These are phyloP conservation scores for Odontamblyopus lacepedii DNA, from an alignment of 2,797 vertebrate species.

Conservation along the genomic window DNA sequence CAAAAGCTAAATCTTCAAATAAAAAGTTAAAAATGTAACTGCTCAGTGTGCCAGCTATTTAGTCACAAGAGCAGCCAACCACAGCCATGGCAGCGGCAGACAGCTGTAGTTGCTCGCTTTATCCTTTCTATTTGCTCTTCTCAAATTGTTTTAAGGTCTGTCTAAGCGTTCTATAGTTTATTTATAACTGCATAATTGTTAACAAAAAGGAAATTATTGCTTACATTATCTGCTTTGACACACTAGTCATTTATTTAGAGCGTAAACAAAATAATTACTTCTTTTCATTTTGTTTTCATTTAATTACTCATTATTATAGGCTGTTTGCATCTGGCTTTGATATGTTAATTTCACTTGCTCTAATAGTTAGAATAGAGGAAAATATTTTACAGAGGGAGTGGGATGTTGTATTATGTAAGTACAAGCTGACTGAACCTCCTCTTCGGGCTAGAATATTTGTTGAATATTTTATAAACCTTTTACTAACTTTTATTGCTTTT, in stretches of 20 bases:
- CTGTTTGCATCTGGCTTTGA: conserved; percentile 21
- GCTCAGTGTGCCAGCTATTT: no score
- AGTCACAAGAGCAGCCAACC: no score
- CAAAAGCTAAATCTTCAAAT: no score
- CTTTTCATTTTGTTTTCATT: conserved; percentile 1
- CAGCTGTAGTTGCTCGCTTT: no score
- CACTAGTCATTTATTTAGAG: neutral
- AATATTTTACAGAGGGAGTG: conserved; percentile 18
- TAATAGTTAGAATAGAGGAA: conserved; percentile 17
- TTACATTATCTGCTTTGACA: neutral
- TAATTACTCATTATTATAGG: neutral
- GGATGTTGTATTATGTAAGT: conserved; percentile 9
- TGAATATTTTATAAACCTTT: conserved; percentile 13
- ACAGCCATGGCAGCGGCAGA: no score
- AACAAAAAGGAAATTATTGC: neutral
- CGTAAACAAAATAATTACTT: neutral
- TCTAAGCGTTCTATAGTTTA: neutral
- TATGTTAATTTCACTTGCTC: conserved; percentile 24
- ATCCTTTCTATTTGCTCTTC: neutral
- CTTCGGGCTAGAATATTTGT: conserved; percentile 1
- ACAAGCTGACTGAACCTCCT: neutral
- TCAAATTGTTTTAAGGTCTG: neutral
- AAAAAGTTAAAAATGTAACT: no score
- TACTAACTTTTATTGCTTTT: conserved; percentile 14
- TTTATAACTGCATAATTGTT: neutral